These are phyloP conservation scores for Amphiprion clarkii DNA, from an alignment of 2,797 vertebrate species.

Conservation along the genomic window DNA sequence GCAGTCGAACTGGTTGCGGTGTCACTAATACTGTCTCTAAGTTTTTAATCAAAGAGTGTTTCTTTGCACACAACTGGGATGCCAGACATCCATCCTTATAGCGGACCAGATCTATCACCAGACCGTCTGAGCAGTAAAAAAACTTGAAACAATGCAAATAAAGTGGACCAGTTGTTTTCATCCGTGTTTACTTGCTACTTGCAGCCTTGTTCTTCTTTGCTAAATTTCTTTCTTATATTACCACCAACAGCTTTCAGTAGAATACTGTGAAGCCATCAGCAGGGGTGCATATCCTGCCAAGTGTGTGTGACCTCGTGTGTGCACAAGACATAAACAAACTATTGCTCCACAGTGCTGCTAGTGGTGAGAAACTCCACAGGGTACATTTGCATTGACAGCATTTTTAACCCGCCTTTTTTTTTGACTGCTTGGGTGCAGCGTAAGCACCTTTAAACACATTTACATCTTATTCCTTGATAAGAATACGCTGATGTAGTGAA, in stretches of 20 bases:
- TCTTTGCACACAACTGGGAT: slow-evolving; percentile 13
- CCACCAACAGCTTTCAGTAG: slow-evolving; percentile 6
- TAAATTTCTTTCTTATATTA: slow-evolving; percentile 17
- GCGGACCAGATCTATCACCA: slow-evolving; percentile 33
- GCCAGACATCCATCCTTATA: slow-evolving; percentile 34
- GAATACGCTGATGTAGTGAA: neutral
- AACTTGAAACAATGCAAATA: slow-evolving; percentile 35
- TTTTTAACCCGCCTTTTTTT: neutral
- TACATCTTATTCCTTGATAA: neutral
- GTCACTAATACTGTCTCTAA: slow-evolving; percentile 1
- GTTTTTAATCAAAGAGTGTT: neutral
- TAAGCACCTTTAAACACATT: neutral
- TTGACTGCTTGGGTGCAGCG: neutral
- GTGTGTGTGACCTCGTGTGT: neutral
- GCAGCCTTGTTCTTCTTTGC: neutral
- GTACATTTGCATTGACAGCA: neutral
- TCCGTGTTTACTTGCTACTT: slow-evolving; percentile 6
- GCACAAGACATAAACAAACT: too few species aligned
- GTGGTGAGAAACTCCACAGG: neutral
- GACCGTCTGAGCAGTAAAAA: slow-evolving; percentile 35
- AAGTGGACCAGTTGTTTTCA: slow-evolving; percentile 29
- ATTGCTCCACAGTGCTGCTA: too few species aligned
- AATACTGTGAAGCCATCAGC: neutral
- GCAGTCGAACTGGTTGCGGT: neutral
- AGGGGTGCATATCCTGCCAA: neutral